Base-by-base conservation (phyloP, 2,113 vertebrate genomes). In the Electrona antarctica region DNA sequence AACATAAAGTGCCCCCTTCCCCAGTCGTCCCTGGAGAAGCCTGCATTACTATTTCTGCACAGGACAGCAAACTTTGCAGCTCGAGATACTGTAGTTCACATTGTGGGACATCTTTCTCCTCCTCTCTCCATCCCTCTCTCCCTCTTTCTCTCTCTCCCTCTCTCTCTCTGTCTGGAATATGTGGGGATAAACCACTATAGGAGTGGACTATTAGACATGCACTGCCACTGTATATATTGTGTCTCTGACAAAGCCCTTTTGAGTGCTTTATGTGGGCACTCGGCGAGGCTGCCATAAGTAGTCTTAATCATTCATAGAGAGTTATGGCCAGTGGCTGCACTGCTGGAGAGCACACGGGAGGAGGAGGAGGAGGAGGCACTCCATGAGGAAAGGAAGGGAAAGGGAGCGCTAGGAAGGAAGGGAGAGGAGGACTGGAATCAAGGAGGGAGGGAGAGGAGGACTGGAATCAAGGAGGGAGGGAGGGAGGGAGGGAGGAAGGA, bases 1-100 rank as follows among this genome's bases (percentile, higher is more conserved):
- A 95, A 95, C 93, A 95, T 94, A 82, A 92, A 92, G 82, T 85
- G 91, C 75, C 60, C 76, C 78, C 72, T 48, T 10, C 52, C 69
- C 61, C 73, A 83, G 82, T 71, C 78, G 69, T 88, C 88, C 81
- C 84, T 71, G 58, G 87, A 90, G 87, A 70, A 84, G 69, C 58
- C 75, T 78, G 77, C 82, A 89, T 91, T 90, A 88, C 71, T 77
- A 74, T 91, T 91, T 91, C 85, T 90, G 90, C 91, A 87, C 80
- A 85, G 88, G 87, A 83, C 86, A 85, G 91, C 89, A 89, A 83
- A 88, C 81, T 80, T 81, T 82, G 74, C 74, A 79, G 69, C 69
- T 73, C 72, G 41, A 65, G 60, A 48, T 56, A 55, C 56, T 64
- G 41, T 60, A 21, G 33, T 41, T 41, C 63, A 62, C 64, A 67